Conservation (phyloP, 2,888 invertebrate genomes). For the Ceramica pisi region DNA sequence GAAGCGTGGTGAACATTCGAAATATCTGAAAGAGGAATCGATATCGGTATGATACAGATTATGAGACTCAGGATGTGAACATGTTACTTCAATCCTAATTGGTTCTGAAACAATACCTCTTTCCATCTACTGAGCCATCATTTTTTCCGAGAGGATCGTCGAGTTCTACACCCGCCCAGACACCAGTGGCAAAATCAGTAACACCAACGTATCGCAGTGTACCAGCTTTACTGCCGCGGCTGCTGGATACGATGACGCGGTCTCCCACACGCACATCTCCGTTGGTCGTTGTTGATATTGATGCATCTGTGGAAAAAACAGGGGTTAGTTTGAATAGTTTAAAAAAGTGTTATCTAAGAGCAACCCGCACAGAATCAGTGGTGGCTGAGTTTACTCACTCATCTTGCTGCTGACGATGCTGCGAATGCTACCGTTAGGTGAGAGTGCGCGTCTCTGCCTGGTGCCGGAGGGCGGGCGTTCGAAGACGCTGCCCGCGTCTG, state of each 20-base stretch:
- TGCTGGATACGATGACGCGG: conserved; percentile 96
- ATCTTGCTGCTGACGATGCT: conserved; percentile 90
- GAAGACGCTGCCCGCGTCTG: conserved; percentile 88
- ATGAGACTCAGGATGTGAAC: neutral
- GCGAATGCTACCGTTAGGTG: conserved; percentile 88
- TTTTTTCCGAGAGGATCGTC: conserved; percentile 98
- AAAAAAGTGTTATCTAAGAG: neutral
- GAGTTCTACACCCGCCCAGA: conserved; percentile 99
- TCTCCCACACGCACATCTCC: conserved; percentile 96
- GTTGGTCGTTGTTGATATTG: conserved; percentile 86
- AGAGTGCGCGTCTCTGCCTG: conserved; percentile 83
- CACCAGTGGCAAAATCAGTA: conserved; percentile 97
- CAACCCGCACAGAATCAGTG: neutral
- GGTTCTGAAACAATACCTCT: conserved; percentile 91
- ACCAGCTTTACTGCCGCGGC: conserved; percentile 97
- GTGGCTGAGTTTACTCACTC: conserved; percentile 79
- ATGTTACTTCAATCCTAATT: neutral
- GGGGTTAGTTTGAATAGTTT: conserved; percentile 6
- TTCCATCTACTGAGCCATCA: conserved; percentile 98
- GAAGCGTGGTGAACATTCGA: conserved; percentile 97
- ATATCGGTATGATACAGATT: conserved; percentile 38
- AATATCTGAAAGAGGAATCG: conserved; percentile 93
- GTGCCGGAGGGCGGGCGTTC: conserved; percentile 87
- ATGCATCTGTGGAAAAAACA: conserved; percentile 80
- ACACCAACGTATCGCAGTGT: conserved; percentile 95